These are phyloP conservation scores for Microchrysa polita DNA, from an alignment of 2,888 invertebrate species.

Conservation along the genomic window DNA sequence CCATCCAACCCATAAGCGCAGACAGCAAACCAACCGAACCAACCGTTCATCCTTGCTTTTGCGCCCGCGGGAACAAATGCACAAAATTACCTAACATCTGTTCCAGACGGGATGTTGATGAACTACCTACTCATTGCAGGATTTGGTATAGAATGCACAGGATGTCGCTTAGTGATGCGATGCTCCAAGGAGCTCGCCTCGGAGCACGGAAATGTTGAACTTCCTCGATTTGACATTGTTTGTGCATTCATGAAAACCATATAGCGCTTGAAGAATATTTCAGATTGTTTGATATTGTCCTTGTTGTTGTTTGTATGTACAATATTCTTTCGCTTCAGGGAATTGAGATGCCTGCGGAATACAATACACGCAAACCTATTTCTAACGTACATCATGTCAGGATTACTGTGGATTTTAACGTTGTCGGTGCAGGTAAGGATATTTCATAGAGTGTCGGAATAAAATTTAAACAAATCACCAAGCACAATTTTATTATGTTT, in stretches of 20 bases:
- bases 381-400: constrained; percentile 89
- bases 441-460: background rate
- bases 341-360: constrained; percentile 89
- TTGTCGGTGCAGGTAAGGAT: constrained; percentile 76
- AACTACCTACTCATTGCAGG: constrained; percentile 43
- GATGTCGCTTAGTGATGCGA: no score
- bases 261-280: no score
- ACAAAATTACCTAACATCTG: background rate
- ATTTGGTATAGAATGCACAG: no score
- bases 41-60: background rate
- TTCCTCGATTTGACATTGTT: background rate
- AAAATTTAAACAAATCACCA: background rate
- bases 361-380: constrained; percentile 95
- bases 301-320: no score
- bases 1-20: no score
- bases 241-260: background rate
- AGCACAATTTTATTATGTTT: background rate
- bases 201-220: background rate
- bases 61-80: background rate
- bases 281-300: constrained; percentile 12
- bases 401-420: constrained; percentile 88
- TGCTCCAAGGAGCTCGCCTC: no score
- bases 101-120: constrained; percentile 18
- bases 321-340: constrained; percentile 69
- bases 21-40: no score